Percentiles rank a stretch among this genome's conserved stretches.
Conservation (phyloP, 92 coral and sea anemone species). For the Zoanthus solanderi region DNA sequence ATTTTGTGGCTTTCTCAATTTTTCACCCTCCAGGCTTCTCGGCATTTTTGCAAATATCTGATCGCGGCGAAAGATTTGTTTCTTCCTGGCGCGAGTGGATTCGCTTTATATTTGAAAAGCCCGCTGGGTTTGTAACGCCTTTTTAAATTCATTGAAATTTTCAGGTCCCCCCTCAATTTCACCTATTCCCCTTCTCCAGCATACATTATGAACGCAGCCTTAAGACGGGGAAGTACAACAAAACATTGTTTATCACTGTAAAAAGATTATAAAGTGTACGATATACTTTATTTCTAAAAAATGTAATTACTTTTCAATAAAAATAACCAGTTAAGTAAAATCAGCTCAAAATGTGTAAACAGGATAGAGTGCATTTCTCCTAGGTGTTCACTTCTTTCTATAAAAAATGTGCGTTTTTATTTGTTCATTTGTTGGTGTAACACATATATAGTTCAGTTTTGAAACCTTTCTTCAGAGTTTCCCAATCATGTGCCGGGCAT, state of each 20-base stretch:
- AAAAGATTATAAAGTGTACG: constrained; percentile 7
- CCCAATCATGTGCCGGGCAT: constrained; percentile 48
- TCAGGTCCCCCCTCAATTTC: neutral
- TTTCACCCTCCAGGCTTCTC: constrained; percentile 16
- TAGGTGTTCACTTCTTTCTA: too few species aligned
- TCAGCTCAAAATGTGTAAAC: too few species aligned
- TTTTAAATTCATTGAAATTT: neutral
- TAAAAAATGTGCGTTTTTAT: too few species aligned
- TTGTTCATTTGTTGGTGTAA: too few species aligned
- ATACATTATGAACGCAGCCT: neutral
- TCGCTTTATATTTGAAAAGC: neutral
- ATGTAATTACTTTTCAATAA: neutral
- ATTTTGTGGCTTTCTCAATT: neutral
- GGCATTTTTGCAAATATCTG: constrained; percentile 16
- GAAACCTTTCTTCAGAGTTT: constrained; percentile 40
- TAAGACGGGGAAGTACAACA: constrained; percentile 21
- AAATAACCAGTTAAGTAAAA: too few species aligned
- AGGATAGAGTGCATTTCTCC: too few species aligned
- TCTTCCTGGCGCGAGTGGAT: neutral
- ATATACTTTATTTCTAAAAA: constrained; percentile 36
- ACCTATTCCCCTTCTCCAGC: neutral
- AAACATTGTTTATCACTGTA: constrained; percentile 36
- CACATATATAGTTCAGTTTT: constrained; percentile 33
- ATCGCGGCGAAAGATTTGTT: constrained; percentile 9
- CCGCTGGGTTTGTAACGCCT: neutral